A percentile compares a stretch with the other conserved stretches of the same genome.
Evolutionary conservation across 2,113 vertebrate species (phyloP).

Genomic region (Heterochromis multidens): DNA sequence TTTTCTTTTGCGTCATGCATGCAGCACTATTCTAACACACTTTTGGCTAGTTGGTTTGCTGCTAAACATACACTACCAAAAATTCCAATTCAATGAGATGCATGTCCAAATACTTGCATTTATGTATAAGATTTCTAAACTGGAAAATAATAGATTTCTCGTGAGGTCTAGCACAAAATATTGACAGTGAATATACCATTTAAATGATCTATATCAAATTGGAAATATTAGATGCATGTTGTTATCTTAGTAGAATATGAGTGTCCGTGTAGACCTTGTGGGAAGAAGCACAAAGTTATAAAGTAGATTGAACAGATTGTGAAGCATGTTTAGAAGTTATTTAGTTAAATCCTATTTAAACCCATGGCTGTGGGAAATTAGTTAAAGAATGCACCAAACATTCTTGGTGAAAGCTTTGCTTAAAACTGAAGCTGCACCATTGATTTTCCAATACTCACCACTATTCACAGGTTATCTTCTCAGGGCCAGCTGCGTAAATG

Average conservation of each 20-base stretch:
- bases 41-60: no score
- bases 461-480: slow-evolving; percentile 52
- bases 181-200: not conserved
- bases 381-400: slow-evolving; percentile 4
- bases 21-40: no score
- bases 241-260: not conserved
- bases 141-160: no score
- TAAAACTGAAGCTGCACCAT: slow-evolving; percentile 17
- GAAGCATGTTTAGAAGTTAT: not conserved
- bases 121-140: no score
- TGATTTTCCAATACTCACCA: slow-evolving; percentile 57
- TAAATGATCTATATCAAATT: not conserved
- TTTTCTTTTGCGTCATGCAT: not conserved
- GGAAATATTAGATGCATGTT: not conserved
- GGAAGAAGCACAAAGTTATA: not conserved
- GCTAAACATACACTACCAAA: no score
- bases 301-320: not conserved
- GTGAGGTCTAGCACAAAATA: not conserved
- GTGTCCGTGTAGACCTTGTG: not conserved
- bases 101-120: no score
- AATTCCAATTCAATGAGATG: no score
- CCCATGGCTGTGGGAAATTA: not conserved
- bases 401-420: slow-evolving; percentile 19
- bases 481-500: slow-evolving; percentile 49
- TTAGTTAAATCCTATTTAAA: not conserved